Evolutionary conservation across 1,140 invertebrate species (phyloP).

Genomic region (Caerostris darwini): DNA sequence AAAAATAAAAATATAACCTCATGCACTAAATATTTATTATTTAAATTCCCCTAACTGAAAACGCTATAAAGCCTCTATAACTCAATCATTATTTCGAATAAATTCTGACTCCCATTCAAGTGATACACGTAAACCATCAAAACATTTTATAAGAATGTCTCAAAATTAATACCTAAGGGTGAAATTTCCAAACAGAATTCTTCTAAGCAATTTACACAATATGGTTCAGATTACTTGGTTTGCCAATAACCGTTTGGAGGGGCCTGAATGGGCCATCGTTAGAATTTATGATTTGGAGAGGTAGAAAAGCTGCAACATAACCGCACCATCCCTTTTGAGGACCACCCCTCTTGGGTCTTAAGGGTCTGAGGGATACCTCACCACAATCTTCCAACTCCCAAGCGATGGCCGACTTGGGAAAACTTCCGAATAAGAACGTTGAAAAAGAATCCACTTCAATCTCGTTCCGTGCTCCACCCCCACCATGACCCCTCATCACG

Average conservation of each 20-base stretch:
- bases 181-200: not conserved
- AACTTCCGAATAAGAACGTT: conserved; percentile 46
- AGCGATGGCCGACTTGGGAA: conserved; percentile 48
- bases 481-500: not conserved
- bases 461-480: conserved; percentile 4
- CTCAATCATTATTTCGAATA: not conserved
- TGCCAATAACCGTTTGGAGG: conserved; percentile 28
- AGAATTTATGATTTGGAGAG: not conserved
- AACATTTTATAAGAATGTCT: not conserved
- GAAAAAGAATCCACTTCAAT: conserved; percentile 48
- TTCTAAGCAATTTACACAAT: not conserved
- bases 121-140: not conserved
- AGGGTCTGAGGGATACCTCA: not conserved
- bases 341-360: not conserved
- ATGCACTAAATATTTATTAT: no score
- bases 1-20: no score
- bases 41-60: no score
- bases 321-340: not conserved
- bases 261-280: not conserved
- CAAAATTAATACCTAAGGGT: not conserved
- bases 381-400: conserved; percentile 62
- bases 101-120: not conserved
- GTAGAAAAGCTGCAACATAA: not conserved
- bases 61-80: no score
- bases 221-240: conserved; percentile 38